Base-by-base conservation (phyloP, 2,797 vertebrate genomes). In the Tiaroga cobitis region DNA sequence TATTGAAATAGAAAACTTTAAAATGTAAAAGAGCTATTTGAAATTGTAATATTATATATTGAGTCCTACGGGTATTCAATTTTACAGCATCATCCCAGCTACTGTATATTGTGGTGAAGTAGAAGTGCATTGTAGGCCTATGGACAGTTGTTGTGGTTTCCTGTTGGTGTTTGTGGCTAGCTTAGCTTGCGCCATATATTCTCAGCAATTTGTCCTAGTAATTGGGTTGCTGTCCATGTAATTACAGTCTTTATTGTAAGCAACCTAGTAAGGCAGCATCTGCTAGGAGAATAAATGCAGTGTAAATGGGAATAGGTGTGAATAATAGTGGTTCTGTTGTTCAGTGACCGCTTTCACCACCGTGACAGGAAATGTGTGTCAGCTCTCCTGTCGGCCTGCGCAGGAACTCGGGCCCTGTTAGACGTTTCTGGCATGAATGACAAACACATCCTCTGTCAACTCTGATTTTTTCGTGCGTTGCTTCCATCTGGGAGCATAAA, bases 331-430 rank as follows among this genome's bases (percentile, higher is more conserved):
- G 67, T 61, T 81, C 72, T 80, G 34, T 72, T 67, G n/a, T 56
- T 88, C 74, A 85, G 83, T 0, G 10, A 65, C 26, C 37, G 49
- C 77, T 75, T 41, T 77, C 49, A 32, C 70, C 75, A 37, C 19
- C 24, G 85, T 92, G 94, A 86, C 94, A 95, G 87, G 85, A 82
- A 5, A 82, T 89, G 90, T 95, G 94, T 83, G 92, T 86, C 72
- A 94, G 89, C 46, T 94, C 92, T 11, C 94, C 93, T 0, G 68
- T 70, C 13, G 87, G 85, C 82, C 84, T 90, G 74, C 83, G 80
- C 72, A 89, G 85, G 85, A 95, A 95, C 85, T 91, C 85, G 4
- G 92, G 87, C 69, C 91, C 90, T 19, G 78, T 80, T 11, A 95
- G 77, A 68, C 89, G 82, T 83, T 68, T 69, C 63, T 88, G 92